Evolutionary conservation across 2,113 vertebrate genomes (phyloP).

Genomic region (Natator depressus): DNA sequence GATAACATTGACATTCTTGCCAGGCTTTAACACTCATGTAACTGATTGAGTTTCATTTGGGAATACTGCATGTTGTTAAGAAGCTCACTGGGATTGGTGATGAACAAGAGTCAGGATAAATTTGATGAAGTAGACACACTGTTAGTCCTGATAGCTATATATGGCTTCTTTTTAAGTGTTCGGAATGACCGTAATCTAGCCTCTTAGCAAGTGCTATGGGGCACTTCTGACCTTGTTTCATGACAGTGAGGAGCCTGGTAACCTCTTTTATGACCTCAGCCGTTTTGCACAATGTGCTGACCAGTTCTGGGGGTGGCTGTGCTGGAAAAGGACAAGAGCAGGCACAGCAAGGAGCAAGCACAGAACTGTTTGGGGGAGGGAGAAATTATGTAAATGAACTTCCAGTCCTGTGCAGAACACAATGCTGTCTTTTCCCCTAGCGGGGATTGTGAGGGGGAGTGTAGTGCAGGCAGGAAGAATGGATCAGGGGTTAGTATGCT

Average conservation of each 20-base stretch:
- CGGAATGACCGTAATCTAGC: background rate
- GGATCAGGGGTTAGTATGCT: rapidly evolving
- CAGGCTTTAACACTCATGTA: slow-evolving; percentile 1
- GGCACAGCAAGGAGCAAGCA: background rate
- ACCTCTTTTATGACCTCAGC: background rate
- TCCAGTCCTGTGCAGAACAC: rapidly evolving
- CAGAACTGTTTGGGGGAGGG: background rate
- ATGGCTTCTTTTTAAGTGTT: slow-evolving; percentile 3
- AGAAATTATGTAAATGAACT: background rate
- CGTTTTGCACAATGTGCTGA: background rate
- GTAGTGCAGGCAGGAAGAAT: background rate
- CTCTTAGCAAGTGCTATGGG: slow-evolving; percentile 1
- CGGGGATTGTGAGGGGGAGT: background rate
- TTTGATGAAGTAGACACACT: background rate
- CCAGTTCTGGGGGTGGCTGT: background rate
- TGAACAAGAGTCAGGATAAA: background rate
- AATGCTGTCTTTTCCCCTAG: rapidly evolving
- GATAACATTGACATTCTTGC: background rate
- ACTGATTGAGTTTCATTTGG: background rate
- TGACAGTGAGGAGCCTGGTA: background rate
- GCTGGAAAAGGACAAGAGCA: background rate
- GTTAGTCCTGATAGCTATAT: slow-evolving; percentile 23
- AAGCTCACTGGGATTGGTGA: background rate
- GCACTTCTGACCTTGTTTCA: background rate
- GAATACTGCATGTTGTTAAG: background rate